A percentile compares a stretch with the other conserved stretches of the same genome.
Evolutionary conservation across 2,797 vertebrate species (phyloP).

Genomic region (Tokudaia tokunoshimensis): DNA sequence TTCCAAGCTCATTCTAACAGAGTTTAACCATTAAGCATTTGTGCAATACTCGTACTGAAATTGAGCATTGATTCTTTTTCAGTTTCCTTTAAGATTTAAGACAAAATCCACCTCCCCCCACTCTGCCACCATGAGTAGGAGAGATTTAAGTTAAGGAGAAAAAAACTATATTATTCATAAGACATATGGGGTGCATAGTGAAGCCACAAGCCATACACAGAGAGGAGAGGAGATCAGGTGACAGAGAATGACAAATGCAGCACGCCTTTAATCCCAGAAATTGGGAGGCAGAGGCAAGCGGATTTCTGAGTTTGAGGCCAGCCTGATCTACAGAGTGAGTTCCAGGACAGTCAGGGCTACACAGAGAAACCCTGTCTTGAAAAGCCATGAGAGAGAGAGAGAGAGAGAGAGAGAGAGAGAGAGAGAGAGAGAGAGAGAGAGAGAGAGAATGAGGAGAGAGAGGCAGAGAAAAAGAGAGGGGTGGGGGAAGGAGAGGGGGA

Average conservation of each 20-base stretch:
- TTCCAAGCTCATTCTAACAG: not conserved
- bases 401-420: too few relatives aligned
- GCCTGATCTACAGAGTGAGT: too few relatives aligned
- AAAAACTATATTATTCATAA: too few relatives aligned
- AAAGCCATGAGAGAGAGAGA: too few relatives aligned
- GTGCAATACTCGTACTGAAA: not conserved
- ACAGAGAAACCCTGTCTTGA: too few relatives aligned
- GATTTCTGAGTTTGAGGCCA: too few relatives aligned
- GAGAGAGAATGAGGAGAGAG: too few relatives aligned
- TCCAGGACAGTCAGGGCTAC: too few relatives aligned
- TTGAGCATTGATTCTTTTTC: conserved; percentile 10
- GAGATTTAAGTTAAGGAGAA: not conserved
- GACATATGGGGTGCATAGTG: not conserved
- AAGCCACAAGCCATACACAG: not conserved
- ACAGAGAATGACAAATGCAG: not conserved
- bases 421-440: not conserved
- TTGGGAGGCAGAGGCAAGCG: too few relatives aligned
- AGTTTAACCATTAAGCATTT: not conserved
- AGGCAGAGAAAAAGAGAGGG: too few relatives aligned
- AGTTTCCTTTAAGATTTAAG: not conserved
- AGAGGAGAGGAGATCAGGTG: not conserved
- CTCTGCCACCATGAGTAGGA: not conserved
- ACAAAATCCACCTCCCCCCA: too few relatives aligned
- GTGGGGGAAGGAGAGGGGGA: not conserved
- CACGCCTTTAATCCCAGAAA: too few relatives aligned